A percentile compares a stretch with the other conserved stretches of the same genome.
Conservation (phyloP, 2,797 vertebrate species). For the Sus cebifrons region DNA sequence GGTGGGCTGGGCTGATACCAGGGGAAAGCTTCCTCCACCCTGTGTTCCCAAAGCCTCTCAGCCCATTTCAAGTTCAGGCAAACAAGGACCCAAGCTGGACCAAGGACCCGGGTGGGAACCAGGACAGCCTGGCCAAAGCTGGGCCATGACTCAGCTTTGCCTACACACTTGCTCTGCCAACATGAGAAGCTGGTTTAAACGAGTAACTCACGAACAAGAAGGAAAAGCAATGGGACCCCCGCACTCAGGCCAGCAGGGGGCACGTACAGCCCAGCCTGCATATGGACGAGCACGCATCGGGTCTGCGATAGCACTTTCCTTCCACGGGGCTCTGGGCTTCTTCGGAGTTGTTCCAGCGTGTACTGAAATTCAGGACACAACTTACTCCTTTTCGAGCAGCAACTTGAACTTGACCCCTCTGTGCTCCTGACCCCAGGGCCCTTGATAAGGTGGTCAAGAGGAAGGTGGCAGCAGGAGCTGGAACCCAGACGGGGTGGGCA, state of each 20-base stretch:
- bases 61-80: neutral
- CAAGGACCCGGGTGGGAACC: rapidly evolving
- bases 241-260: neutral
- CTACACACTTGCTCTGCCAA: rapidly evolving
- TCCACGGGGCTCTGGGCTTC: rapidly evolving
- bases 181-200: rapidly evolving
- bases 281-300: rapidly evolving
- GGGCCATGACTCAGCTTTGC: neutral
- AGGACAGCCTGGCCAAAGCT: neutral
- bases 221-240: rapidly evolving
- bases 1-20: neutral
- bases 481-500: neutral
- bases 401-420: neutral
- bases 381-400: neutral
- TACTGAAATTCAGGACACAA: neutral
- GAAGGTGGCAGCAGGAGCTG: neutral
- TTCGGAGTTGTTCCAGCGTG: rapidly evolving
- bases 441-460: neutral
- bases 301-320: neutral
- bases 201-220: neutral
- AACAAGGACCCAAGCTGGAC: neutral
- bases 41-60: too few species aligned
- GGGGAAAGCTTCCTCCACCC: neutral
- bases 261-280: rapidly evolving
- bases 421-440: rapidly evolving